Conservation (phyloP, 2,888 invertebrate species). For the Tupiocoris notatus region DNA sequence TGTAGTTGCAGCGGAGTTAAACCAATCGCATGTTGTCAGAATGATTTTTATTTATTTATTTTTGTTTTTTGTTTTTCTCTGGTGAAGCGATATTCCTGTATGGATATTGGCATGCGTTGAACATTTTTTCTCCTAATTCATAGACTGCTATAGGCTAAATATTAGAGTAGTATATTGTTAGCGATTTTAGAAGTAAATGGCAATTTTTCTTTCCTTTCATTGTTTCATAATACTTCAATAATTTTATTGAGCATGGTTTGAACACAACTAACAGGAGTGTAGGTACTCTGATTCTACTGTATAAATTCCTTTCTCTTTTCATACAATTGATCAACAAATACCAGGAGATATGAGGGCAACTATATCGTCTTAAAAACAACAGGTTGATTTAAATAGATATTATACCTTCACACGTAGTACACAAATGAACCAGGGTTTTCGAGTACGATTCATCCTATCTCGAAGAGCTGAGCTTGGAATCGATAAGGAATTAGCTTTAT, state of each 20-base stretch:
- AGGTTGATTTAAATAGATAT: too few species aligned
- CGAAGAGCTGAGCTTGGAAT: too few species aligned
- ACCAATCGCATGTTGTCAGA: background rate
- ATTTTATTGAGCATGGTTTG: background rate
- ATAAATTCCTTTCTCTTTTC: background rate
- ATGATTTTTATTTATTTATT: background rate
- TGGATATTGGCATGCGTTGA: background rate
- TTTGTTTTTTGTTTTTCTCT: background rate
- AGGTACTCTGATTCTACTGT: background rate
- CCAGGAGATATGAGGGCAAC: background rate
- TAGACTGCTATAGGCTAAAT: background rate
- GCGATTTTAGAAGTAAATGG: background rate
- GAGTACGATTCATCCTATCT: too few species aligned
- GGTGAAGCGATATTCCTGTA: background rate
- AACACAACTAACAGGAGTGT: background rate
- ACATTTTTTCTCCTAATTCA: background rate
- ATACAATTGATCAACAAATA: background rate
- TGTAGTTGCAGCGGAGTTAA: constrained; percentile 9
- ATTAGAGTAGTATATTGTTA: background rate
- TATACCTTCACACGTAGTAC: background rate
- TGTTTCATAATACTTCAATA: background rate
- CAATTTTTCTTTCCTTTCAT: too few species aligned
- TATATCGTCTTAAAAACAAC: too few species aligned
- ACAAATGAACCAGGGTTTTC: too few species aligned
- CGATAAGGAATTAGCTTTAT: too few species aligned